phyloP scores from a whole-genome alignment of 2,797 vertebrate species.

The Hoplostethus atlanticus region DNA sequence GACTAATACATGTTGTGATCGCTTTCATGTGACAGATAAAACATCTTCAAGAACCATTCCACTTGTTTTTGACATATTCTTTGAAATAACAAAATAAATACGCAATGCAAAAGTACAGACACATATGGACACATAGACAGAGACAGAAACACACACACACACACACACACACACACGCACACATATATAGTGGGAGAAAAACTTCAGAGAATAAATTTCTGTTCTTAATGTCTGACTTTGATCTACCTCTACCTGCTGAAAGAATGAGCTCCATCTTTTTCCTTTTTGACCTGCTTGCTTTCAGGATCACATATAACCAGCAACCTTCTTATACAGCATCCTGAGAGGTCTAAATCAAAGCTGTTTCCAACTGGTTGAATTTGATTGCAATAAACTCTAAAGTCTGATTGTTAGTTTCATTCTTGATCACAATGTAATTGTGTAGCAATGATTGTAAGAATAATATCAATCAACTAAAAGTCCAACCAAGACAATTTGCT shows the following conservation, averaged over 20 bases:
- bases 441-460: no score
- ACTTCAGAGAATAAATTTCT: conserved; percentile 58
- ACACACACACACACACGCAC: conserved; percentile 24
- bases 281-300: conserved; percentile 45
- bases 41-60: conserved; percentile 46
- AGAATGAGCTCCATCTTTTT: conserved; percentile 56
- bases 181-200: conserved; percentile 25
- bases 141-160: conserved; percentile 28
- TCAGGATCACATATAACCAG: conserved; percentile 52
- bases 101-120: not conserved
- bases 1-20: conserved; percentile 46
- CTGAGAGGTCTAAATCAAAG: conserved; percentile 29
- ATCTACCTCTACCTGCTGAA: conserved; percentile 73
- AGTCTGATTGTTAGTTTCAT: conserved; percentile 14
- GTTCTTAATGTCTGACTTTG: conserved; percentile 77
- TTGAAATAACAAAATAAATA: conserved; percentile 56
- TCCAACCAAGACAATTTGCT: not conserved
- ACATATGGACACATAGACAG: conserved; percentile 15
- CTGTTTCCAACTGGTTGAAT: conserved; percentile 1
- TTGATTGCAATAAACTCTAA: conserved; percentile 19
- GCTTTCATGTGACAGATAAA: conserved; percentile 70
- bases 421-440: not conserved
- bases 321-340: conserved; percentile 38
- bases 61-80: conserved; percentile 59
- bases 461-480: not conserved